Conservation (phyloP, 2,113 vertebrate species). For the Centropristis striata region DNA sequence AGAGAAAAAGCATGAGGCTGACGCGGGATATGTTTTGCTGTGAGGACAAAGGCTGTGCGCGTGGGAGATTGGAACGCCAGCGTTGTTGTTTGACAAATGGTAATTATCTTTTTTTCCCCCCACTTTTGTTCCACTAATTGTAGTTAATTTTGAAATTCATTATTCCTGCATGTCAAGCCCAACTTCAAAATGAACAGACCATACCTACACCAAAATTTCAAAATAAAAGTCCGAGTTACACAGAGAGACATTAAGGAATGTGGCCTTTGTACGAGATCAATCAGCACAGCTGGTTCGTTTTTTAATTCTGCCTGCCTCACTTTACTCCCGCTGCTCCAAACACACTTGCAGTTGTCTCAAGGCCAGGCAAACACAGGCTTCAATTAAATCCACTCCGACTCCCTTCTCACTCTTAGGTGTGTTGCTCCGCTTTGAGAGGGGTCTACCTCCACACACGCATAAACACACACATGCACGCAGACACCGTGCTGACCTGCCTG, state of each 20-base stretch:
- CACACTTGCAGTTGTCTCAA: conserved; percentile 60
- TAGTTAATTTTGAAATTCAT: conserved; percentile 73
- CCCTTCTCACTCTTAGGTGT: conserved; percentile 40
- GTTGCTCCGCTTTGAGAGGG: conserved; percentile 47
- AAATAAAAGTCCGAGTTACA: conserved; percentile 37
- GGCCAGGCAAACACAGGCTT: conserved; percentile 68
- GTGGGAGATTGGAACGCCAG: conserved; percentile 72
- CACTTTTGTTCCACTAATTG: conserved; percentile 78
- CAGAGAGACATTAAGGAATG: conserved; percentile 21
- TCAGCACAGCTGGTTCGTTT: conserved; percentile 59
- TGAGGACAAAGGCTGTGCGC: conserved; percentile 69
- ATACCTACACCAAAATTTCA: conserved; percentile 16
- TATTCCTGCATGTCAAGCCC: conserved; percentile 64
- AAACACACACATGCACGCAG: not conserved
- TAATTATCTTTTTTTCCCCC: conserved; percentile 68
- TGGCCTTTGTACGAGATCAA: conserved; percentile 53
- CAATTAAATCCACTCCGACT: conserved; percentile 70
- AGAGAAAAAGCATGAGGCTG: conserved; percentile 44
- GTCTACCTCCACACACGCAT: conserved; percentile 8
- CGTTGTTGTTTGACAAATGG: conserved; percentile 78
- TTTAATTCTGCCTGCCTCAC: conserved; percentile 55
- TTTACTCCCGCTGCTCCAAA: conserved; percentile 53
- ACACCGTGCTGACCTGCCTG: conserved; percentile 62
- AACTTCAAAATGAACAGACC: conserved; percentile 51
- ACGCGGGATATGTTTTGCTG: conserved; percentile 64